Evolutionary conservation across 2,113 vertebrate species (phyloP).

Genomic region (Pelusios castaneus): DNA sequence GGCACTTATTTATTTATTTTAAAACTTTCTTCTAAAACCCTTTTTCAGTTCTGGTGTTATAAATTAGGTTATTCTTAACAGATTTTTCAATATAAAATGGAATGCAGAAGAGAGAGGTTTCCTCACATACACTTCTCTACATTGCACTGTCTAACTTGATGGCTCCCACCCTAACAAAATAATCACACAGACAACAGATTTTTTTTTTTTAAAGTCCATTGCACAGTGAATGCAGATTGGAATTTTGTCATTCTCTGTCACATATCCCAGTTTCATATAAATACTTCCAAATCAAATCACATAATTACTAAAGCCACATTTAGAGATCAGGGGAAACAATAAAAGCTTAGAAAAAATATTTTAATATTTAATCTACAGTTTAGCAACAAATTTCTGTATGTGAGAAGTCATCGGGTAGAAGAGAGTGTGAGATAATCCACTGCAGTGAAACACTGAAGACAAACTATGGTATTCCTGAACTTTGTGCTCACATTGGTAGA

Average conservation of each 20-base stretch:
- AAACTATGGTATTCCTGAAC: not conserved
- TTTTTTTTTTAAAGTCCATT: not conserved
- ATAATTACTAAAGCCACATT: not conserved
- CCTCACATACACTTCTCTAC: not conserved
- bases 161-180: not conserved
- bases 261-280: not conserved
- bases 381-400: not conserved
- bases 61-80: constrained; percentile 50
- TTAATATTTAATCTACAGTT: not conserved
- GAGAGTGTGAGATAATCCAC: not conserved
- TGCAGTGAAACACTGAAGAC: not conserved
- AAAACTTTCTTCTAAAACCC: not conserved
- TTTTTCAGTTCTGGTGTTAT: not conserved
- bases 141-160: not conserved
- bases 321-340: not conserved
- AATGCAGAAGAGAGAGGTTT: constrained; percentile 18
- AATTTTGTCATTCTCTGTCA: not conserved
- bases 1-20: not conserved
- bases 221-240: not conserved
- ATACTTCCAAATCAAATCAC: not conserved
- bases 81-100: constrained; percentile 56
- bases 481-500: not conserved
- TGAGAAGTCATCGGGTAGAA: not conserved
- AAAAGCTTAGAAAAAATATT: not conserved
- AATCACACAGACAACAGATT: not conserved